A percentile compares a stretch with the other conserved stretches of the same genome.
Evolutionary conservation across 2,888 invertebrate genomes (phyloP).

Genomic region (Rhyacophila evoluta): DNA sequence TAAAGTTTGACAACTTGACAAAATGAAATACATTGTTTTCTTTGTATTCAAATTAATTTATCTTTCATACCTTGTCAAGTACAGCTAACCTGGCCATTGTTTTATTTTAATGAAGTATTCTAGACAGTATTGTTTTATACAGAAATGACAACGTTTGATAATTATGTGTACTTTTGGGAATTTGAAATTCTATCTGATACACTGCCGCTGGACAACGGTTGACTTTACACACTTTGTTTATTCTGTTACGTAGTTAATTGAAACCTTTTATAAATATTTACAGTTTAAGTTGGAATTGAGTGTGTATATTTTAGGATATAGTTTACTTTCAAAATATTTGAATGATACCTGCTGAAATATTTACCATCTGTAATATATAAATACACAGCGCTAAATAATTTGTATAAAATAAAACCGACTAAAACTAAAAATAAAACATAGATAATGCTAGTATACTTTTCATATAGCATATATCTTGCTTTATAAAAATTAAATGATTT

Average conservation of each 20-base stretch:
- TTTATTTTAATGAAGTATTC: not conserved
- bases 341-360: too few species aligned
- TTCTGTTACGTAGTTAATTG: not conserved
- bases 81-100: not conserved
- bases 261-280: not conserved
- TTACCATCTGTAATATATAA: too few species aligned
- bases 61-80: slow-evolving; percentile 7
- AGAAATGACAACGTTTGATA: not conserved
- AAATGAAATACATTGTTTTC: not conserved
- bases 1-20: not conserved
- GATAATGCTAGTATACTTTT: too few species aligned
- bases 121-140: not conserved
- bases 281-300: not conserved
- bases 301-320: too few species aligned
- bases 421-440: too few species aligned
- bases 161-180: slow-evolving; percentile 12
- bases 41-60: not conserved
- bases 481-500: too few species aligned
- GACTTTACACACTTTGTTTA: not conserved
- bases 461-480: too few species aligned
- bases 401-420: too few species aligned
- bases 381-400: too few species aligned
- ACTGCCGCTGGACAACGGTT: not conserved
- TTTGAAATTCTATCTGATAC: slow-evolving; percentile 1
- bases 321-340: too few species aligned